Evolutionary conservation across 2,113 vertebrate genomes (phyloP).

Genomic region (Rafetus swinhoei): DNA sequence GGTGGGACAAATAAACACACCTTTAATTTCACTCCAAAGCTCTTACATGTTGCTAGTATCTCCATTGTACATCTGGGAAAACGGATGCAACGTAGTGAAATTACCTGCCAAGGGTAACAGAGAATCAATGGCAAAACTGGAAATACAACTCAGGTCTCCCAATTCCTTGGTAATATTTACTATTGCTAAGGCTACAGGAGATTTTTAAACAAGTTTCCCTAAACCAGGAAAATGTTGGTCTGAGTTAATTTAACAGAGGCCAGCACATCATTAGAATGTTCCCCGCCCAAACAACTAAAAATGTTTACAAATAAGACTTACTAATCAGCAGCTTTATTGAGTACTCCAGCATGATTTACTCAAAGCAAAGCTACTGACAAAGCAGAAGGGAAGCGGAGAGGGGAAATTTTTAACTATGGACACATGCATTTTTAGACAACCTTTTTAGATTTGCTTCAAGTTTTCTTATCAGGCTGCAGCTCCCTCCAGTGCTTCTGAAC

Average conservation of each 20-base stretch:
- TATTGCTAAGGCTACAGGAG: neutral
- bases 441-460: neutral
- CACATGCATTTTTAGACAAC: neutral
- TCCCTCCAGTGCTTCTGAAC: neutral
- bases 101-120: slow-evolving; percentile 17
- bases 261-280: neutral
- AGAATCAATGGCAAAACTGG: neutral
- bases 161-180: neutral
- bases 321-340: neutral
- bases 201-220: neutral
- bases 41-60: slow-evolving; percentile 1
- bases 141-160: slow-evolving; percentile 18
- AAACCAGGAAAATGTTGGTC: neutral
- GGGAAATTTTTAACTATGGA: neutral
- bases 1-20: neutral
- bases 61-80: slow-evolving; percentile 57
- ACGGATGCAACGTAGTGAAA: neutral
- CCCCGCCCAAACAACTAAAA: neutral
- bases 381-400: neutral
- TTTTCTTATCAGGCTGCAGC: neutral
- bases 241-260: neutral
- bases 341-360: neutral
- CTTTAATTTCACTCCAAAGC: neutral
- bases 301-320: neutral
- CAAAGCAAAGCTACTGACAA: neutral